phyloP scores from a whole-genome alignment of 2,888 invertebrate species.

The Rugalucina vietnamica region DNA sequence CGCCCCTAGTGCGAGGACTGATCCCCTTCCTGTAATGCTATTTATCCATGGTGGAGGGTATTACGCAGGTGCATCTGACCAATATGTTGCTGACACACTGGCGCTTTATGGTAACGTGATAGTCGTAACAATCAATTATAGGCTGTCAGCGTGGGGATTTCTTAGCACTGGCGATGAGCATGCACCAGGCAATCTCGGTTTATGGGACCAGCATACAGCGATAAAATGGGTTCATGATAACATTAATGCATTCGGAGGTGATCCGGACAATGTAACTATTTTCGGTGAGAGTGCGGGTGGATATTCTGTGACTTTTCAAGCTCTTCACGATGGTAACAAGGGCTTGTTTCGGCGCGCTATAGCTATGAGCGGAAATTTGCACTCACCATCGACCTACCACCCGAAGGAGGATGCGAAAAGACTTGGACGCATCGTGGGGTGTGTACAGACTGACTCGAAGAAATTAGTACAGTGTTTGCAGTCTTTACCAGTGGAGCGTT shows the following conservation, averaged over 20 bases:
- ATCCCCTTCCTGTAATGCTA: background rate
- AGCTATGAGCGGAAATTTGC: background rate
- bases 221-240: no score
- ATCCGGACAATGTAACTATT: background rate
- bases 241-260: background rate
- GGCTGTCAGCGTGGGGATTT: background rate
- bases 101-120: background rate
- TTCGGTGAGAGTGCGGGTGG: background rate
- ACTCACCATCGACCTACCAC: background rate
- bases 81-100: background rate
- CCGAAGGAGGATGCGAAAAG: background rate
- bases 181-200: background rate
- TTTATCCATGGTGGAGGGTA: background rate
- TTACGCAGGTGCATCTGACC: background rate
- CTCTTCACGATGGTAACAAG: background rate
- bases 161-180: background rate
- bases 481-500: slow-evolving; percentile 33
- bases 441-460: background rate
- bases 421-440: background rate
- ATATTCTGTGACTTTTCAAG: background rate
- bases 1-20: background rate
- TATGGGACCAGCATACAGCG: slow-evolving; percentile 4
- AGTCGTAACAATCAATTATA: background rate
- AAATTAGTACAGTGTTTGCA: slow-evolving; percentile 51
- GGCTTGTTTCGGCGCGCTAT: background rate